phyloP scores from a whole-genome alignment of 2,888 invertebrate species.

The Heliconius hortense region DNA sequence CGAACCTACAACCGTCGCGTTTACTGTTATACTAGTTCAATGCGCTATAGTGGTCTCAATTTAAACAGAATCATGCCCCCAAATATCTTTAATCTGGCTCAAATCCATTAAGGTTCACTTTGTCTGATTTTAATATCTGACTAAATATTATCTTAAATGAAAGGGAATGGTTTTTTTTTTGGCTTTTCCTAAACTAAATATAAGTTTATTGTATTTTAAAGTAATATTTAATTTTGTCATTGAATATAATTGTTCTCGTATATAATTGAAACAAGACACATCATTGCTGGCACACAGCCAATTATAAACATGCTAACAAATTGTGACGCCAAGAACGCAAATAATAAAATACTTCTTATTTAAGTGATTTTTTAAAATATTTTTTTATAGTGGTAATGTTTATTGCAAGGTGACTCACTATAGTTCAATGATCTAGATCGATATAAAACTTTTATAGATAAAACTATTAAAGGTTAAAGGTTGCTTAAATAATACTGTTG shows the following conservation, averaged over 20 bases:
- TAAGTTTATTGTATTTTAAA: background rate
- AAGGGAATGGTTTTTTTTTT: background rate
- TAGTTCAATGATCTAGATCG: constrained; percentile 17
- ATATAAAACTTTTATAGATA: background rate
- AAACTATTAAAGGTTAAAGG: background rate
- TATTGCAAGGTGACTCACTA: constrained; percentile 23
- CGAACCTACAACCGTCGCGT: too few species aligned
- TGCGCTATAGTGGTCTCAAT: too few species aligned
- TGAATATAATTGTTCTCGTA: constrained; percentile 49
- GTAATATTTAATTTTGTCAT: constrained; percentile 21
- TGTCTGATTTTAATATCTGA: too few species aligned
- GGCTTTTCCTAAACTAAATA: background rate
- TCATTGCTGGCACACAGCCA: constrained; percentile 61
- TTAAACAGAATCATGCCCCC: too few species aligned
- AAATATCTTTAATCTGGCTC: too few species aligned
- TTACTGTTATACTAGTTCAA: too few species aligned
- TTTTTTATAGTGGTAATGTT: background rate
- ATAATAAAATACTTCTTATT: constrained; percentile 31
- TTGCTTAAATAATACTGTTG: background rate
- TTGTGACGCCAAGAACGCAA: constrained; percentile 46
- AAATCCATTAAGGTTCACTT: too few species aligned
- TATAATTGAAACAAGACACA: constrained; percentile 59
- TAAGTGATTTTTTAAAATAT: background rate
- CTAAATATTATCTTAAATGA: too few species aligned
- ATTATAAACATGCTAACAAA: constrained; percentile 55